Conservation (phyloP, 2,113 vertebrate species). For the Pseudorasbora parva region DNA sequence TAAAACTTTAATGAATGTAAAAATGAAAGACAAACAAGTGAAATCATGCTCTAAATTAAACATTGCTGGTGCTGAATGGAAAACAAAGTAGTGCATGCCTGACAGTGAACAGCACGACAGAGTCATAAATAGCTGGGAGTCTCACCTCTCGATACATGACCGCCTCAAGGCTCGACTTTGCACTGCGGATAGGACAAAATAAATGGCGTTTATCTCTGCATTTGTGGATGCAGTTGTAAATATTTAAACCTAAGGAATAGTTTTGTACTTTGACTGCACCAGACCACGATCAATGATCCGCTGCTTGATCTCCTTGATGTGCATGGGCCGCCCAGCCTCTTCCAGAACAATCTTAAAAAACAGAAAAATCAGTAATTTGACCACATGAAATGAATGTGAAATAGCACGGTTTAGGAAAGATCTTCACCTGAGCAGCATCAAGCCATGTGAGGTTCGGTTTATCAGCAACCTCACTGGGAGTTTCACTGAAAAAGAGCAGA, state of each 20-base stretch:
- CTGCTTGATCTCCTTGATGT: slow-evolving; percentile 85
- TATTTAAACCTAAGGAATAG: background rate
- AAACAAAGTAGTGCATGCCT: slow-evolving; percentile 21
- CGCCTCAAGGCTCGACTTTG: slow-evolving; percentile 82
- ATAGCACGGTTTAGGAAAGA: background rate
- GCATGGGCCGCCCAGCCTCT: slow-evolving; percentile 80
- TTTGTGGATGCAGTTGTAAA: background rate
- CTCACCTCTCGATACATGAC: slow-evolving; percentile 85
- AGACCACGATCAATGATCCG: slow-evolving; percentile 80
- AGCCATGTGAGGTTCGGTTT: slow-evolving; percentile 84
- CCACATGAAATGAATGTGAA: background rate
- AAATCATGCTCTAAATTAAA: slow-evolving; percentile 22
- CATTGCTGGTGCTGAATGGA: background rate
- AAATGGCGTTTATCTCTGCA: background rate
- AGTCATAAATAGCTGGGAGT: background rate
- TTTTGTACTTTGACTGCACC: slow-evolving; percentile 80
- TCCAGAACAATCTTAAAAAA: slow-evolving; percentile 77
- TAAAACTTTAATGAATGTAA: background rate
- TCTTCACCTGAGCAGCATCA: slow-evolving; percentile 79
- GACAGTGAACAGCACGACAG: background rate
- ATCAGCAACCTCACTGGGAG: slow-evolving; percentile 75
- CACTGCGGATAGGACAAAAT: slow-evolving; percentile 59
- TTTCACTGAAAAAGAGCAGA: slow-evolving; percentile 66
- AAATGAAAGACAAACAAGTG: slow-evolving; percentile 12
- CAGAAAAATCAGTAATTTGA: background rate